These are phyloP conservation scores for Polydrusus tereticollis DNA, from an alignment of 2,888 invertebrate genomes.

Conservation along the genomic window DNA sequence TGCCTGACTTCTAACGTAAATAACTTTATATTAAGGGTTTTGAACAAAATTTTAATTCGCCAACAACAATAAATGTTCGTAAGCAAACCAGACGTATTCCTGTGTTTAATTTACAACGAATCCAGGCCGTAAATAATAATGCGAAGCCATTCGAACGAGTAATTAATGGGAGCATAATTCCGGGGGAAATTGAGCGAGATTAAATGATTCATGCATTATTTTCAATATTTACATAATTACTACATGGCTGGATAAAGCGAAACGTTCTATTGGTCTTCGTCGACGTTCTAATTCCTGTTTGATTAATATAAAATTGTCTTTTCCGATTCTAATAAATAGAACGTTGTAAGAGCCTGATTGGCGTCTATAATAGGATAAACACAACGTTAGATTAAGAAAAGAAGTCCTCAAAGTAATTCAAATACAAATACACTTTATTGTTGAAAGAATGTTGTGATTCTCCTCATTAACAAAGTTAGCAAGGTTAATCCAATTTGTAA, in stretches of 20 bases:
- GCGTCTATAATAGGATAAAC: no score
- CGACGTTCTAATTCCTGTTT: neutral
- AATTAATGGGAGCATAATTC: constrained; percentile 47
- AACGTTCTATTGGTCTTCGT: neutral
- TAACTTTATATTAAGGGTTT: no score
- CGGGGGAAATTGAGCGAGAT: constrained; percentile 44
- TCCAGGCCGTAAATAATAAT: constrained; percentile 38
- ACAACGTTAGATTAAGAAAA: no score
- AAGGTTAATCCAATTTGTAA: no score
- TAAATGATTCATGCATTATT: constrained; percentile 47
- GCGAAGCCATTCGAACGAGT: constrained; percentile 31
- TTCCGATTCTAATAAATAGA: neutral
- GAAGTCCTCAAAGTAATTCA: no score
- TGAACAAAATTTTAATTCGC: no score
- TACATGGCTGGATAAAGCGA: constrained; percentile 32
- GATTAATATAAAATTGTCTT: constrained; percentile 14
- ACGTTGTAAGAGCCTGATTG: neutral
- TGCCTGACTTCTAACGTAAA: no score
- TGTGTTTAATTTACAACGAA: constrained; percentile 30
- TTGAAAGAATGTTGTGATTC: no score
- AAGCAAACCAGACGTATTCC: constrained; percentile 6
- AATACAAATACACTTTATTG: no score
- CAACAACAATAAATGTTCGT: neutral
- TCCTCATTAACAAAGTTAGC: no score
- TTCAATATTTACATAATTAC: constrained; percentile 47